Conservation (phyloP, 2,797 vertebrate species). For the Gadopsis bispinosus region DNA sequence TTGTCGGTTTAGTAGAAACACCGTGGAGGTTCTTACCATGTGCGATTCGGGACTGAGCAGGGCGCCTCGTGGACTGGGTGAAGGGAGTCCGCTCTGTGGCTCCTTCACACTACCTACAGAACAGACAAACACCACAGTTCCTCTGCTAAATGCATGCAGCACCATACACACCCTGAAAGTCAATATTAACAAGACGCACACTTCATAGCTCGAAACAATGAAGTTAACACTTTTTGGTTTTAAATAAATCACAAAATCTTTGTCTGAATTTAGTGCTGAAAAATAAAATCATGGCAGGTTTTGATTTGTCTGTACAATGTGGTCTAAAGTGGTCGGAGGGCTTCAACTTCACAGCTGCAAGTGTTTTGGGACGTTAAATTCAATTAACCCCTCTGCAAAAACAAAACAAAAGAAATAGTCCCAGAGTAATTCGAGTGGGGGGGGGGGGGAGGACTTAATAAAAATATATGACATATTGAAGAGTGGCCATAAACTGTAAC, state of each 20-base stretch:
- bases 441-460: not conserved
- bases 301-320: not conserved
- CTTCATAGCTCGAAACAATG: too few species aligned
- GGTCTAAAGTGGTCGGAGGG: not conserved
- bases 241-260: not conserved
- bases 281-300: not conserved
- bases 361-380: not conserved
- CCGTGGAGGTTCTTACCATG: slow-evolving; percentile 72
- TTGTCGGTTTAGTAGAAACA: not conserved
- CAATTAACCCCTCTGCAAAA: not conserved
- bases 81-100: slow-evolving; percentile 63
- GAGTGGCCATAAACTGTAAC: not conserved
- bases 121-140: slow-evolving; percentile 19
- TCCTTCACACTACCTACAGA: slow-evolving; percentile 64
- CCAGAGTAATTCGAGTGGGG: too few species aligned
- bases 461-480: not conserved
- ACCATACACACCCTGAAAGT: slow-evolving; percentile 25
- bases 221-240: not conserved
- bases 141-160: not conserved
- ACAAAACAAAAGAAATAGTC: not conserved
- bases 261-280: not conserved
- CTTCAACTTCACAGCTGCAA: not conserved
- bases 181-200: slow-evolving; percentile 27
- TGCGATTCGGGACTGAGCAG: slow-evolving; percentile 64
- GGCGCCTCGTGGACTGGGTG: slow-evolving; percentile 56